phyloP scores from a whole-genome alignment of 2,888 invertebrate species.

The Steromphala cineraria region DNA sequence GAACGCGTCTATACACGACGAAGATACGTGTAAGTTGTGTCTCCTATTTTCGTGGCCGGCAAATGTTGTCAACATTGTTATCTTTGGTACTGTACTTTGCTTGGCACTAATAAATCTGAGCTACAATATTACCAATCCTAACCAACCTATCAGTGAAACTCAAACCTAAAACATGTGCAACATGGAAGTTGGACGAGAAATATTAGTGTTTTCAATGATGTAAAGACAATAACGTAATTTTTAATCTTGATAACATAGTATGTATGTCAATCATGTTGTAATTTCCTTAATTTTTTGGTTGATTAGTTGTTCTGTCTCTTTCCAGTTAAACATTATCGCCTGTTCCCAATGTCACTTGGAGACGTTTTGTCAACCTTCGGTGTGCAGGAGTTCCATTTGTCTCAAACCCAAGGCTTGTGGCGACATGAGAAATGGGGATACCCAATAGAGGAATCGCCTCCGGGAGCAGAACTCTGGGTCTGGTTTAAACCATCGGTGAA shows the following conservation, averaged over 20 bases:
- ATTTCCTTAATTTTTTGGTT: too few species aligned
- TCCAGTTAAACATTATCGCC: conserved; percentile 82
- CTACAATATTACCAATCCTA: too few species aligned
- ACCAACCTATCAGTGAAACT: too few species aligned
- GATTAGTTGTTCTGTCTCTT: neutral
- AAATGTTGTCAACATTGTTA: too few species aligned
- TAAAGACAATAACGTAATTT: too few species aligned
- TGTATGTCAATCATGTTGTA: too few species aligned
- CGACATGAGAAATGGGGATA: conserved; percentile 95
- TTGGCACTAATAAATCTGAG: too few species aligned
- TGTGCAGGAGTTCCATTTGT: conserved; percentile 92
- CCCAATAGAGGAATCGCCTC: conserved; percentile 90
- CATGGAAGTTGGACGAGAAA: too few species aligned
- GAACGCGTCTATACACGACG: conserved; percentile 77
- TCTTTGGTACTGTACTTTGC: too few species aligned
- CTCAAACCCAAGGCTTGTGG: conserved; percentile 96
- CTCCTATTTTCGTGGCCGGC: neutral
- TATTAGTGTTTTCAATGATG: too few species aligned
- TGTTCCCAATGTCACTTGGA: conserved; percentile 91
- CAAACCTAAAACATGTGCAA: too few species aligned
- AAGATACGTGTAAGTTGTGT: conserved; percentile 56
- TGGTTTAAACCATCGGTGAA: conserved; percentile 85
- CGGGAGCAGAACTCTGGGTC: conserved; percentile 94
- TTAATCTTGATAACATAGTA: too few species aligned
- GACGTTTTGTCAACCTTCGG: conserved; percentile 90